Evolutionary conservation across 2,888 invertebrate species (phyloP).

Genomic region (Apantesis nais): DNA sequence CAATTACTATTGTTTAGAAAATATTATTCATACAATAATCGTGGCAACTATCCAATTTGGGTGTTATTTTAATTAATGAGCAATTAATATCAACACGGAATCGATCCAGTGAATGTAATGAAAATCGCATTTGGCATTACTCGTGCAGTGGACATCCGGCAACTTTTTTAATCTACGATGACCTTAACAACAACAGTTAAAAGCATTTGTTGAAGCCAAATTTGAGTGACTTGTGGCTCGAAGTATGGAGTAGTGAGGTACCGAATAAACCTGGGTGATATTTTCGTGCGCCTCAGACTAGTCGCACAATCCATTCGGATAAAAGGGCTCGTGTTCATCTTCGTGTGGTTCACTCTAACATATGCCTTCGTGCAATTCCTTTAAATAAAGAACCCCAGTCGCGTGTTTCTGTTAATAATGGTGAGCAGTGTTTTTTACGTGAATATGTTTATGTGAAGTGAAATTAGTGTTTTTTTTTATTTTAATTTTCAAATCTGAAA

Average conservation of each 20-base stretch:
- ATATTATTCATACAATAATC: constrained; percentile 39
- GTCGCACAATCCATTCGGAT: constrained; percentile 79
- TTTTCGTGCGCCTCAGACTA: constrained; percentile 69
- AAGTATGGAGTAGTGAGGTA: constrained; percentile 28
- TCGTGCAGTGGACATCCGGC: constrained; percentile 55
- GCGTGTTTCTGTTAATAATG: constrained; percentile 56
- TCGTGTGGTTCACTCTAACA: constrained; percentile 72
- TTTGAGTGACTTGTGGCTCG: constrained; percentile 47
- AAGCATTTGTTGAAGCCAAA: constrained; percentile 67
- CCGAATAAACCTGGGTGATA: constrained; percentile 78
- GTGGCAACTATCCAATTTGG: constrained; percentile 66
- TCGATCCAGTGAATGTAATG: constrained; percentile 52
- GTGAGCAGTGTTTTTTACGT: constrained; percentile 54
- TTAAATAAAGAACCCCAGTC: constrained; percentile 33
- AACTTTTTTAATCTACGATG: constrained; percentile 59
- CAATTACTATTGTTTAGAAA: constrained; percentile 46
- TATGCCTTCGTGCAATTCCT: constrained; percentile 69
- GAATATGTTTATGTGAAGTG: constrained; percentile 36
- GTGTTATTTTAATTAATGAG: constrained; percentile 62
- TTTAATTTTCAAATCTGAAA: constrained; percentile 20
- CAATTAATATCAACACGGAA: constrained; percentile 61
- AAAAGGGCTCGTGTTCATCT: constrained; percentile 78
- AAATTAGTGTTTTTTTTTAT: constrained; percentile 36
- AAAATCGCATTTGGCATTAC: constrained; percentile 59
- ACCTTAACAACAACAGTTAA: constrained; percentile 75